Evolutionary conservation across 1,140 invertebrate species (phyloP).

Genomic region (Panagrolaimus sp.): DNA sequence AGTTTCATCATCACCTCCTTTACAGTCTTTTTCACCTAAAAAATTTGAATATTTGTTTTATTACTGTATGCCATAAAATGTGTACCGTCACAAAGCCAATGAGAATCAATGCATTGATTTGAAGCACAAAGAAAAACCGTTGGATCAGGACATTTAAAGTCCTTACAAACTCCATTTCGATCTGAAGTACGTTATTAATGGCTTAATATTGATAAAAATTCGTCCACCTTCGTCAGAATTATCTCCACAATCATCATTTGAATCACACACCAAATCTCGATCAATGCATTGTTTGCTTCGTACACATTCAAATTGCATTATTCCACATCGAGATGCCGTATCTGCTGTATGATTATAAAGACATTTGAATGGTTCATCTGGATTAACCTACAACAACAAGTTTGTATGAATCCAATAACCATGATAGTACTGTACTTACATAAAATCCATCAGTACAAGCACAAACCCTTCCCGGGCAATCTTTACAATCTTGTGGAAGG

Average conservation of each 20-base stretch:
- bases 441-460: conserved; percentile 12
- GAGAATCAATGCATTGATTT: conserved; percentile 9
- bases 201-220: too few relatives aligned
- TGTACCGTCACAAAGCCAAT: conserved; percentile 32
- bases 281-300: conserved; percentile 63
- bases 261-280: conserved; percentile 18
- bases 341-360: not conserved
- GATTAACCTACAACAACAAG: not conserved
- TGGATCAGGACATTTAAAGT: conserved; percentile 27
- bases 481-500: too few relatives aligned
- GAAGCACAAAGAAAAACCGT: conserved; percentile 12
- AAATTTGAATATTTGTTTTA: too few relatives aligned
- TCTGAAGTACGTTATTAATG: not conserved
- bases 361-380: not conserved
- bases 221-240: not conserved
- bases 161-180: not conserved
- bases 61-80: too few relatives aligned
- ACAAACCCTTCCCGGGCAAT: not conserved
- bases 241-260: conserved; percentile 9
- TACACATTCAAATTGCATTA: conserved; percentile 62
- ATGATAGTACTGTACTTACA: not conserved
- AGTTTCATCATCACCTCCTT: not conserved
- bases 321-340: conserved; percentile 57
- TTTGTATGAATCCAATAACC: not conserved
- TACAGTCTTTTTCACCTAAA: conserved; percentile 24